Base-by-base conservation (phyloP, 2,888 invertebrate genomes). In the Mesopsocus fuscifrons region DNA sequence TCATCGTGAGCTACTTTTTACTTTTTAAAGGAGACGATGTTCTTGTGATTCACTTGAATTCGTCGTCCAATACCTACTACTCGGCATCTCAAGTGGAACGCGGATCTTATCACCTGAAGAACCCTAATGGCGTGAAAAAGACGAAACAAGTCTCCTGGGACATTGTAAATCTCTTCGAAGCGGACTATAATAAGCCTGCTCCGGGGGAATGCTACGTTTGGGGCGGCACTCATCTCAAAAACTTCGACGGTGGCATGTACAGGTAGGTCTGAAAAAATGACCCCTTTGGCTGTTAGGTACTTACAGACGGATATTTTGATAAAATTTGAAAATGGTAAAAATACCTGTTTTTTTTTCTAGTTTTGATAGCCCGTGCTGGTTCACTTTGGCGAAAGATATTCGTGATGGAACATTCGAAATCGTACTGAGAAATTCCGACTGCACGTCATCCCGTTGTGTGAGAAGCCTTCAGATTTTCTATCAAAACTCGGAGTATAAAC, bases 141-240 rank as follows among this genome's bases (percentile, higher is more conserved):
- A 15, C 18, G 18, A 41, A 41, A 23, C 22, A 22, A 23, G 3
- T 41, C 15, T 31, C 9, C 5, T 40, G 33, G 1, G 46, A 41
- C 5, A 17, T 43, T 23, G 26, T 31, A 6, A 26, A 26, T 26
- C 6, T 26, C 11, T 26, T 48, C 16, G 46, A 46, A 32, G 46
- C 54, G 1, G 51, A 56, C 23, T 42, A 47, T 6, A 54, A 51
- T 20, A 53, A 53, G 6, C 76, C 78, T 0, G 69, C 69, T 51
- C 69, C 76, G 0, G 78, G 79, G 1, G 67, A 71, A 9, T 89
- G 89, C 53, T 71, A 78, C 44, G 73, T 77, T 2, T 89, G 88
- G 88, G 75, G 77, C 18, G 80, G 79, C 23, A 66, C 69, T 13
- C 85, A 87, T 59, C 77, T 77, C 52, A 81, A 84, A 58, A 85